These are phyloP conservation scores for Chiridota heheva DNA, from an alignment of 35 echinoderm and acorn worm species.

Conservation along the genomic window DNA sequence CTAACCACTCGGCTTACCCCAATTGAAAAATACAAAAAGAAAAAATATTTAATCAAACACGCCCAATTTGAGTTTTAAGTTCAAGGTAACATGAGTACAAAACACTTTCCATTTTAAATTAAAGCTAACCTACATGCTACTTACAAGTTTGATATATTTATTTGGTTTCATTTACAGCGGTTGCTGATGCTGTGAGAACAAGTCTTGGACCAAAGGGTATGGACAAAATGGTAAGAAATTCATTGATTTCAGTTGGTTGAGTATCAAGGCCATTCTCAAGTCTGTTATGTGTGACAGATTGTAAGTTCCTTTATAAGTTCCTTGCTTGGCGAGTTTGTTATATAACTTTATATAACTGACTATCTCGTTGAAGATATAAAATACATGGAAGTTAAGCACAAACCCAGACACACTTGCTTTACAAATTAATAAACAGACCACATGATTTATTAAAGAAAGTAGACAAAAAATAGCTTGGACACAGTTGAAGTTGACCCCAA, in stretches of 20 bases:
- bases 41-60: too few relatives aligned
- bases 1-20: too few relatives aligned
- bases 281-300: not conserved
- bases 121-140: not conserved
- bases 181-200: slow-evolving; percentile 90
- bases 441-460: too few relatives aligned
- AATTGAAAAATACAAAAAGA: too few relatives aligned
- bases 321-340: not conserved
- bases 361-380: not conserved
- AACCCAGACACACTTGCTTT: too few relatives aligned
- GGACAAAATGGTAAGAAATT: slow-evolving; percentile 90
- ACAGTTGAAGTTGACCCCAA: too few relatives aligned
- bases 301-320: not conserved
- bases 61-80: too few relatives aligned
- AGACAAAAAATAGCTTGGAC: too few relatives aligned
- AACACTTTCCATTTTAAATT: too few relatives aligned
- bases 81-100: too few relatives aligned
- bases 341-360: not conserved
- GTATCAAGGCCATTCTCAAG: not conserved
- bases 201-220: slow-evolving; percentile 95
- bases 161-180: slow-evolving; percentile 56
- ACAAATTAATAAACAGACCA: too few relatives aligned
- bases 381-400: not conserved
- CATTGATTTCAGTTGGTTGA: not conserved
- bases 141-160: slow-evolving; percentile 1